These are phyloP conservation scores for Cranoglanis bouderius DNA, from an alignment of 2,113 vertebrate species.

Conservation along the genomic window DNA sequence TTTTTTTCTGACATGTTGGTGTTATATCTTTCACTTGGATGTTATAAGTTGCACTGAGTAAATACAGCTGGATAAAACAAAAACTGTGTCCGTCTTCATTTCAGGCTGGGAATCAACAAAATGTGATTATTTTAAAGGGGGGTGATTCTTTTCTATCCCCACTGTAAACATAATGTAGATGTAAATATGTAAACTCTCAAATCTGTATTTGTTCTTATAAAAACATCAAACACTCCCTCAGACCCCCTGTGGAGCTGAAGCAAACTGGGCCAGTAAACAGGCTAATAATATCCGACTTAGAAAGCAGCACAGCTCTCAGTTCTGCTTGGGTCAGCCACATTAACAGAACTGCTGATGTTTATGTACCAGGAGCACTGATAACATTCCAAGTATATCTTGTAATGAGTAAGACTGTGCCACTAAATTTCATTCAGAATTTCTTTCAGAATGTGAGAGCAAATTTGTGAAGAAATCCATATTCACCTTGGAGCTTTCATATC, in stretches of 20 bases:
- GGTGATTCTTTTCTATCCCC: no score
- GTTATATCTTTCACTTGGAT: no score
- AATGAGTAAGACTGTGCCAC: not conserved
- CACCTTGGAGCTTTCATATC: slow-evolving; percentile 82
- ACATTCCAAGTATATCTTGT: not conserved
- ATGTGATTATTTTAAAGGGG: no score
- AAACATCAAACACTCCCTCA: slow-evolving; percentile 13
- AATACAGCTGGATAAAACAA: no score
- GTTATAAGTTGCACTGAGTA: no score
- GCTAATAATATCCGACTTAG: slow-evolving; percentile 43
- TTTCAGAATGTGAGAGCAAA: not conserved
- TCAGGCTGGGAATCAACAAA: no score
- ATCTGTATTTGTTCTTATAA: slow-evolving; percentile 5
- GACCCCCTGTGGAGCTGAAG: not conserved
- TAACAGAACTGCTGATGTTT: not conserved
- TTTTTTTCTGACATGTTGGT: no score
- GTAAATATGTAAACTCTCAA: not conserved
- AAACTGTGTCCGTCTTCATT: no score
- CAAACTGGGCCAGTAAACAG: slow-evolving; percentile 34
- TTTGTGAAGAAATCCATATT: slow-evolving; percentile 41
- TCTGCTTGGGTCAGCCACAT: not conserved
- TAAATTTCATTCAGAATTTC: not conserved
- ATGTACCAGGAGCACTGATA: not conserved
- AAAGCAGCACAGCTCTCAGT: not conserved
- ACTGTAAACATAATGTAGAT: no score